Conservation (phyloP, 2,888 invertebrate species). For the Philonicus albiceps region DNA sequence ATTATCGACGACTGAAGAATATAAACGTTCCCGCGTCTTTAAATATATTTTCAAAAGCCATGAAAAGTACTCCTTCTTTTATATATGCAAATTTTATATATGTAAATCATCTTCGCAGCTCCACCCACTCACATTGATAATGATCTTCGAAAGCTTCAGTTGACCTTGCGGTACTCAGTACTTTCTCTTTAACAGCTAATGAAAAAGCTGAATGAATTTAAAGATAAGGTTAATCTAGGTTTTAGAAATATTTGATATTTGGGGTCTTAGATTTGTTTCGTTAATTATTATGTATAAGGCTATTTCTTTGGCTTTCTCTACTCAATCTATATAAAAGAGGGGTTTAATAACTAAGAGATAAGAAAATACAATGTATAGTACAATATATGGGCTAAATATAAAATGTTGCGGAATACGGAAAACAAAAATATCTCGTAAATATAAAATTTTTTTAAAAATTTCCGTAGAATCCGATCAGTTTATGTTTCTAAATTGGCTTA, state of each 20-base stretch:
- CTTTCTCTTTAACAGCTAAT: background rate
- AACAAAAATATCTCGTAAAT: too few species aligned
- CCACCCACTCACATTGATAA: background rate
- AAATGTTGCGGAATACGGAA: too few species aligned
- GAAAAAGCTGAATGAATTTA: background rate
- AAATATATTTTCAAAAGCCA: background rate
- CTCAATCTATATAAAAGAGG: too few species aligned
- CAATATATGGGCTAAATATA: too few species aligned
- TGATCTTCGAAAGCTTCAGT: background rate
- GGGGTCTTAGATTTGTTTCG: background rate
- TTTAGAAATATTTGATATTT: background rate
- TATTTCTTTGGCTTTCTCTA: too few species aligned
- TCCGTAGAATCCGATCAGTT: too few species aligned
- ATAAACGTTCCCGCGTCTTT: background rate
- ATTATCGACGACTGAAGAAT: background rate
- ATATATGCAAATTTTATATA: background rate
- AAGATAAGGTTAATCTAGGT: background rate
- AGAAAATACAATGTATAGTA: too few species aligned
- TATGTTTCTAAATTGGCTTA: too few species aligned
- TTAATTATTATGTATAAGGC: too few species aligned
- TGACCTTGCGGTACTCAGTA: background rate
- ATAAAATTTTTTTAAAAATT: too few species aligned
- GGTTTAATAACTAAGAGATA: too few species aligned
- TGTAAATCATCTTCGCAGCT: background rate
- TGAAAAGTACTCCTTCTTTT: background rate